Percentiles rank a stretch among this genome's conserved stretches.
phyloP scores from a whole-genome alignment of 2,888 invertebrate genomes.

The Antheraea yamamai region DNA sequence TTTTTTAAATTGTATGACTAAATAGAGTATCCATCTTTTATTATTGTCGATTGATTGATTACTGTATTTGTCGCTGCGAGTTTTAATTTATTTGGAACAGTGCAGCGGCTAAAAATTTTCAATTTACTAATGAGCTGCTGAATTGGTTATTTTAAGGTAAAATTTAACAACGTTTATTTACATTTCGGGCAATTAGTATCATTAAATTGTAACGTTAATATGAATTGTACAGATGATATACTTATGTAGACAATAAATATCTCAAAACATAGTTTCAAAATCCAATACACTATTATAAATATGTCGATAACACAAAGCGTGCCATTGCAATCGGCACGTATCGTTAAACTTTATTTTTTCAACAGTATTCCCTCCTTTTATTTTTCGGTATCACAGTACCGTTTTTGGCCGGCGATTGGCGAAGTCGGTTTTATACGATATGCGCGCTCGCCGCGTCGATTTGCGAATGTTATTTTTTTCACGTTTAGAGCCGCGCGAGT shows the following conservation, averaged over 20 bases:
- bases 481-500: constrained; percentile 69
- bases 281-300: constrained; percentile 57
- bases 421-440: constrained; percentile 77
- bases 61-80: too few relatives aligned
- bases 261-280: constrained; percentile 27
- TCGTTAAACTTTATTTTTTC: constrained; percentile 72
- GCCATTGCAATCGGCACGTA: constrained; percentile 46
- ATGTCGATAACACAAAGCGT: constrained; percentile 55
- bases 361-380: constrained; percentile 75
- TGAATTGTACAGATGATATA: neutral
- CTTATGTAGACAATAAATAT: neutral
- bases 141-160: neutral
- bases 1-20: too few relatives aligned
- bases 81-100: too few relatives aligned
- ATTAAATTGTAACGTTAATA: neutral
- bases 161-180: neutral
- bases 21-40: too few relatives aligned
- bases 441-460: constrained; percentile 68
- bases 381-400: constrained; percentile 81
- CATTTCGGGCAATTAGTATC: neutral
- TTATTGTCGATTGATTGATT: too few relatives aligned
- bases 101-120: too few relatives aligned
- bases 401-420: constrained; percentile 78
- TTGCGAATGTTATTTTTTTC: constrained; percentile 73
- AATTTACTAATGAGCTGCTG: too few relatives aligned